Evolutionary conservation across 2,888 invertebrate species (phyloP), one percentile per base, ranked within the genome.

Genomic region (Diplazon laetatorius): DNA sequence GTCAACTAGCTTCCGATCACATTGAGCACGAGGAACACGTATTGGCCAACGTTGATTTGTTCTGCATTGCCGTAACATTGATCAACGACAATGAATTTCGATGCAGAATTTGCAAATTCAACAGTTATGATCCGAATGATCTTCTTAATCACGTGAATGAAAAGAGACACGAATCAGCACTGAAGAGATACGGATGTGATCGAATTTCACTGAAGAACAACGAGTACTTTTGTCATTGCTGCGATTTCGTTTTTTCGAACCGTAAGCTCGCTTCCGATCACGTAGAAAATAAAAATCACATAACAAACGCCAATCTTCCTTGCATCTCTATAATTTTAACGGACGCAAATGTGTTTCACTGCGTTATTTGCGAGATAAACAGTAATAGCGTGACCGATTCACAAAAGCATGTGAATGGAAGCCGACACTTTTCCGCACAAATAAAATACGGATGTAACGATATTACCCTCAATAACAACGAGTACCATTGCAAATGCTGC

Each of bases 401-500:
- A n/a, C n/a, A n/a, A n/a, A n/a, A n/a, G n/a, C 46, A 46, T 9
- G 16, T 46, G 3, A 46, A 46, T 18, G 18, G 18, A 46, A 18
- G 0, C 0, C 16, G 8, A 8, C 46, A 46, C 8, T 16, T 4
- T 3, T 3, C 4, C 16, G 16, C 14, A 1, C 14, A 9, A 18
- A 20, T 0, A 10, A 48, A 10, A 20, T 30, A 30, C 6, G 30
- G 30, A 2, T 30, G 30, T 30, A 2, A 20, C 1, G 10, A n/a
- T 10, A 30, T 20, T 30, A 6, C 2, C 4, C 30, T 30, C 30
- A 30, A 30, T 6, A 1, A 10, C 10, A 14, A 62, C 9, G 18
- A 25, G 5, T 71, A 52, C 42, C 16, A 22, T 4, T 71, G 71
- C 42, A 25, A 9, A 25, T 52, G 62, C n/a, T 71, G 71, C 52